A percentile compares a stretch with the other conserved stretches of the same genome.
Evolutionary conservation across 2,888 invertebrate genomes (phyloP).

Genomic region (Eurytoma adleriae): DNA sequence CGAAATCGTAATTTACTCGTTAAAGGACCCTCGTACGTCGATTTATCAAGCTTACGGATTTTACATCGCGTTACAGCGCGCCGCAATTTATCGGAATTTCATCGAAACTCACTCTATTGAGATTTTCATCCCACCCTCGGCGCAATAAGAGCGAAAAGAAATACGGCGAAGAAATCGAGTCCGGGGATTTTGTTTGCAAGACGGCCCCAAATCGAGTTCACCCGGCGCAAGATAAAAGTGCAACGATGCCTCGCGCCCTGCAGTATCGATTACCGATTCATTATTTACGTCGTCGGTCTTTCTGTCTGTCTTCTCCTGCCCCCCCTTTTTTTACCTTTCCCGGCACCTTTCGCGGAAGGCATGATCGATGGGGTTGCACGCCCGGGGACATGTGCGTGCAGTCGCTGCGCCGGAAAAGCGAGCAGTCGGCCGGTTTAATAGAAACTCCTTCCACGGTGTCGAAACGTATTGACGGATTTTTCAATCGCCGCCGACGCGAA

Average conservation of each 20-base stretch:
- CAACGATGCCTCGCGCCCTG: not conserved
- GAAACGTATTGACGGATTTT: not conserved
- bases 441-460: conserved; percentile 10
- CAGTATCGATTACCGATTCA: conserved; percentile 48
- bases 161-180: not conserved
- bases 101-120: conserved; percentile 39
- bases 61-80: conserved; percentile 18
- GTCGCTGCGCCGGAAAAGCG: not conserved
- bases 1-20: too few relatives aligned
- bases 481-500: not conserved
- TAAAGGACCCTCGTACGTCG: not conserved
- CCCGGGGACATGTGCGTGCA: not conserved
- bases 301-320: conserved; percentile 2
- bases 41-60: conserved; percentile 38
- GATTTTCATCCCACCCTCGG: conserved; percentile 10
- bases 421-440: conserved; percentile 10
- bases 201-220: conserved; percentile 33
- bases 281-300: conserved; percentile 35
- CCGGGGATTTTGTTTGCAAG: conserved; percentile 23
- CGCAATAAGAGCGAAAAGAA: too few relatives aligned
- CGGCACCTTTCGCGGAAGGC: conserved; percentile 2
- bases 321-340: not conserved
- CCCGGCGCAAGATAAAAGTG: conserved; percentile 17
- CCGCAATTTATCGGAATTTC: conserved; percentile 32
- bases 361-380: conserved; percentile 36